Conservation (phyloP, 2,888 invertebrate genomes). For the Lepeophtheirus nordmannii region DNA sequence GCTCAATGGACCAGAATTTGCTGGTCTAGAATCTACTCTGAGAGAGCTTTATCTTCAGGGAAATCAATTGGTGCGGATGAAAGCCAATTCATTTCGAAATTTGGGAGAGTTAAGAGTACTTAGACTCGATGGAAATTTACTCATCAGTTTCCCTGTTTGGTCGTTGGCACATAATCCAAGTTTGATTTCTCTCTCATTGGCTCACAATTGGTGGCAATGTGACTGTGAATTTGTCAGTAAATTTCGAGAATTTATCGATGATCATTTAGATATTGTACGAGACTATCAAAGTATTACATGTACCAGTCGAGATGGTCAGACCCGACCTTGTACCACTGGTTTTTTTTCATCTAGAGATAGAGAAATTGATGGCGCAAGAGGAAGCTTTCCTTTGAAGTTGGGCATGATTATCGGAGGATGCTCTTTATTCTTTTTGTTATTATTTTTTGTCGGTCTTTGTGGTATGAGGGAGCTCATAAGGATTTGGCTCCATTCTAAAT, state of each 20-base stretch:
- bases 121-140: constrained; percentile 53
- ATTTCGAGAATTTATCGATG: constrained; percentile 23
- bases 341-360: neutral
- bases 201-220: constrained; percentile 20
- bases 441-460: neutral
- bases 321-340: neutral
- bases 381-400: neutral
- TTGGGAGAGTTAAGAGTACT: constrained; percentile 50
- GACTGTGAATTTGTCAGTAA: constrained; percentile 20
- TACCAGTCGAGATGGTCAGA: constrained; percentile 2
- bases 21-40: constrained; percentile 49
- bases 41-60: constrained; percentile 52
- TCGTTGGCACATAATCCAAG: constrained; percentile 9
- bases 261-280: neutral
- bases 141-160: constrained; percentile 55
- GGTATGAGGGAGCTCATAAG: neutral
- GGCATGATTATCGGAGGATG: neutral
- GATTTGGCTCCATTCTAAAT: constrained; percentile 13
- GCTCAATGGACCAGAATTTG: constrained; percentile 53
- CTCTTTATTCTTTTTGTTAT: neutral
- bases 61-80: constrained; percentile 15
- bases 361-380: neutral
- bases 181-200: constrained; percentile 2
- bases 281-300: constrained; percentile 7
- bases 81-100: constrained; percentile 51